Evolutionary conservation across 2,797 vertebrate species (phyloP).

Genomic region (Zenarchopterus dispar): DNA sequence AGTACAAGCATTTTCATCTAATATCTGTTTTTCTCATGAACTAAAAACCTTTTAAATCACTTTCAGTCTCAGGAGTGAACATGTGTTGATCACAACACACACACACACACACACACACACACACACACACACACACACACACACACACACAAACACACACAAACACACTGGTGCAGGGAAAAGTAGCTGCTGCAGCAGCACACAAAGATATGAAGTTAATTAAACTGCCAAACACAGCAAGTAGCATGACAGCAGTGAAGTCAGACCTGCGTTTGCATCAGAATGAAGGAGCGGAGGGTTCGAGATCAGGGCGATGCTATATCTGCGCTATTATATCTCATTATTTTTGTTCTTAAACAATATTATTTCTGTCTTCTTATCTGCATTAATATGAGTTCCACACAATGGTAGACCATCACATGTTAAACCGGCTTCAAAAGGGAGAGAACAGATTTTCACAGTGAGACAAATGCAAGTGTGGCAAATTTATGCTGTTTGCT

Average conservation of each 20-base stretch:
- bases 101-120: constrained; percentile 3
- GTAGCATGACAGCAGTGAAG: constrained; percentile 56
- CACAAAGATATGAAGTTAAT: constrained; percentile 77
- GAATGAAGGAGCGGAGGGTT: constrained; percentile 19
- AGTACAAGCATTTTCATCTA: too few species aligned
- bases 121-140: constrained; percentile 25
- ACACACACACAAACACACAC: constrained; percentile 9
- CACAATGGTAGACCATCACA: background rate
- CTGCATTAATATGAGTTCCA: background rate
- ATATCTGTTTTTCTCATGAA: too few species aligned
- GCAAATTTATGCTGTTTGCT: too few species aligned
- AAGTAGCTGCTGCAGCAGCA: constrained; percentile 48
- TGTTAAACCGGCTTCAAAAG: constrained; percentile 1
- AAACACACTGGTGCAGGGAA: constrained; percentile 18
- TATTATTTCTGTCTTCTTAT: background rate
- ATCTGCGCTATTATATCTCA: constrained; percentile 15
- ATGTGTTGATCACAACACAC: too few species aligned
- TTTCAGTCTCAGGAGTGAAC: too few species aligned
- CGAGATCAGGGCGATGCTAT: constrained; percentile 18
- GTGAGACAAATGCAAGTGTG: too few species aligned
- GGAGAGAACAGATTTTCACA: too few species aligned
- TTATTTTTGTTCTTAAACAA: constrained; percentile 15
- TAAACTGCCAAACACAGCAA: constrained; percentile 73
- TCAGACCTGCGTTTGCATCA: constrained; percentile 47
- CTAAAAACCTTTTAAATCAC: too few species aligned